A percentile compares a stretch with the other conserved stretches of the same genome.
Conservation (phyloP, 2,888 invertebrate species). For the Xestia rhomboidea region DNA sequence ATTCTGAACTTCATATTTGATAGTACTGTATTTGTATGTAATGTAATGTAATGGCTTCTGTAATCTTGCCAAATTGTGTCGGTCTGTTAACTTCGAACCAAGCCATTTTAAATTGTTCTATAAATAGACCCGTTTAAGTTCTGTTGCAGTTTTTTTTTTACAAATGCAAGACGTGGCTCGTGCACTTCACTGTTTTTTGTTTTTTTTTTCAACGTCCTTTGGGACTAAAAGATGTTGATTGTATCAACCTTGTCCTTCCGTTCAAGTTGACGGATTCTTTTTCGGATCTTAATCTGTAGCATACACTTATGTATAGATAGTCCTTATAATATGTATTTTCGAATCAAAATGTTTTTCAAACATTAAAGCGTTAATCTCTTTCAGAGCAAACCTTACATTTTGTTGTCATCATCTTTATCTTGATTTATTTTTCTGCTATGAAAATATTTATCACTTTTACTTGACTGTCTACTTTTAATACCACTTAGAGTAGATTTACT, state of each 20-base stretch:
- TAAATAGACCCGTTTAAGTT: constrained; percentile 31
- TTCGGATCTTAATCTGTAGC: constrained; percentile 1
- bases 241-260: constrained; percentile 17
- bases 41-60: constrained; percentile 4
- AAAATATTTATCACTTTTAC: constrained; percentile 52
- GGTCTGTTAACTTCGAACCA: constrained; percentile 7
- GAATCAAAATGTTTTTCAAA: background rate
- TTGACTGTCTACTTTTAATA: constrained; percentile 19
- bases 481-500: constrained; percentile 24
- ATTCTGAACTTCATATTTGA: background rate
- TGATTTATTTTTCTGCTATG: constrained; percentile 17
- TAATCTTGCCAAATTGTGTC: constrained; percentile 19
- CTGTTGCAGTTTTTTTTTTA: constrained; percentile 42
- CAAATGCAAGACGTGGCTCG: constrained; percentile 21
- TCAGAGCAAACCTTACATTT: constrained; percentile 14
- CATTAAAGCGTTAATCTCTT: constrained; percentile 2
- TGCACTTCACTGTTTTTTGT: constrained; percentile 40
- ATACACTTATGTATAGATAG: background rate
- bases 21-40: background rate
- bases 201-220: constrained; percentile 36
- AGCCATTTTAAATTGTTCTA: constrained; percentile 10
- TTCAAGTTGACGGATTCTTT: constrained; percentile 9
- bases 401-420: constrained; percentile 18
- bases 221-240: constrained; percentile 33
- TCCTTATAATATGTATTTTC: background rate